phyloP scores from a whole-genome alignment of 2,113 vertebrate genomes.

The Peromyscus californicus region DNA sequence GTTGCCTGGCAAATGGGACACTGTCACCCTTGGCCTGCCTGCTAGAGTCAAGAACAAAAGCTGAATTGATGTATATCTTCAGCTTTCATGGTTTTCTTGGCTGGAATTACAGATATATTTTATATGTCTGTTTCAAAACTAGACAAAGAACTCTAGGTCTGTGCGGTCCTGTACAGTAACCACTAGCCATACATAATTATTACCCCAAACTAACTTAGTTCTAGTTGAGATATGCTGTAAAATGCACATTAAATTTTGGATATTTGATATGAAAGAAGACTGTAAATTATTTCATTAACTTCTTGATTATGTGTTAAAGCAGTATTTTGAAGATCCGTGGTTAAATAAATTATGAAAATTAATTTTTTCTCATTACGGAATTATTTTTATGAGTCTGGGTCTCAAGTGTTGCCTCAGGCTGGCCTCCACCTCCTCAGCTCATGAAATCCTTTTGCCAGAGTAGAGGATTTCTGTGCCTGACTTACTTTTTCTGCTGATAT shows the following conservation, averaged over 20 bases:
- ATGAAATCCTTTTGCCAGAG: not conserved
- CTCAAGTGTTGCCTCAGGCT: not conserved
- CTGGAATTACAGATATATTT: conserved; percentile 54
- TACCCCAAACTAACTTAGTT: conserved; percentile 1
- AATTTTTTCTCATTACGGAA: not conserved
- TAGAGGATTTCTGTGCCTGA: not conserved
- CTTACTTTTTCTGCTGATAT: not conserved
- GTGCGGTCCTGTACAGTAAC: conserved; percentile 38
- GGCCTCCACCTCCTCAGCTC: not conserved
- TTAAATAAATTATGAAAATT: conserved; percentile 55
- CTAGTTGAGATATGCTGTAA: conserved; percentile 52
- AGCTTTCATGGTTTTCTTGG: conserved; percentile 7
- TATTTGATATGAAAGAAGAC: not conserved
- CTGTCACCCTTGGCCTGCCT: not conserved
- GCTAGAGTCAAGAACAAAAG: conserved; percentile 8
- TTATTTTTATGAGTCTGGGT: not conserved
- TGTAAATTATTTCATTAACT: conserved; percentile 21
- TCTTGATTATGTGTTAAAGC: conserved; percentile 42
- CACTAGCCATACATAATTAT: not conserved
- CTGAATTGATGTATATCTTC: conserved; percentile 28
- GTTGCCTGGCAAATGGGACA: conserved; percentile 31
- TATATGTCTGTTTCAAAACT: conserved; percentile 48
- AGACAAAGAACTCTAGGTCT: conserved; percentile 55
- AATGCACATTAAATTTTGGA: conserved; percentile 57
- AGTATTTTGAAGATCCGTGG: conserved; percentile 32